These are phyloP conservation scores for Eublepharis macularius DNA, from an alignment of 2,113 vertebrate genomes.

Conservation along the genomic window DNA sequence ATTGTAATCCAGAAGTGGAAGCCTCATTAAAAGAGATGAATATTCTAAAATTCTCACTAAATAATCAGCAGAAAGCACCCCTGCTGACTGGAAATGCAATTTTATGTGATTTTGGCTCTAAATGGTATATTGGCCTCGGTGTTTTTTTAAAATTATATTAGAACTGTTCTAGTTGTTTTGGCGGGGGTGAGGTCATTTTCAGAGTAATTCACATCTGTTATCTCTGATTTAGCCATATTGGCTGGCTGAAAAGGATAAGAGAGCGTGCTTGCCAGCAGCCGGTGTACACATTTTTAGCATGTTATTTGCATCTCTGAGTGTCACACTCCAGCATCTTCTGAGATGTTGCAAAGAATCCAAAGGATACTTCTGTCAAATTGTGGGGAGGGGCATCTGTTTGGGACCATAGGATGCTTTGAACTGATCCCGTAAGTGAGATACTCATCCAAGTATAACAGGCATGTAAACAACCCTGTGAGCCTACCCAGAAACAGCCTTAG, in stretches of 20 bases:
- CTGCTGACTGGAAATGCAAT: background rate
- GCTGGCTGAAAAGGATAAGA: background rate
- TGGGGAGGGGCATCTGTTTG: background rate
- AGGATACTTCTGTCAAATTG: background rate
- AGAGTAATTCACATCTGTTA: no score
- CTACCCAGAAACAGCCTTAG: no score
- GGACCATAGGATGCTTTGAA: background rate
- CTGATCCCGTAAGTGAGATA: no score
- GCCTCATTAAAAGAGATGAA: background rate
- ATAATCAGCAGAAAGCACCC: background rate
- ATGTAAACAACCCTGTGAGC: no score
- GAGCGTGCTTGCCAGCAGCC: background rate
- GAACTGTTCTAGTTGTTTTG: background rate
- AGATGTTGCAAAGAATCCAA: background rate
- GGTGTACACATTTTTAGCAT: background rate
- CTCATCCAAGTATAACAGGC: no score
- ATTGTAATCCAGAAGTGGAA: background rate
- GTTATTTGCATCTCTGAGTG: background rate
- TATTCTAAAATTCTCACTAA: background rate
- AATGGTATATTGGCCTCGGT: rapidly evolving
- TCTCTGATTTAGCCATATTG: background rate
- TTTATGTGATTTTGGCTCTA: background rate
- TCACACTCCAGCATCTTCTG: background rate
- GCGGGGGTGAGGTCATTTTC: no score
- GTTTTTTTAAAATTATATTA: background rate